Base-by-base conservation (phyloP, 2,113 vertebrate genomes). In the Pseudorhombus dupliciocellatus region DNA sequence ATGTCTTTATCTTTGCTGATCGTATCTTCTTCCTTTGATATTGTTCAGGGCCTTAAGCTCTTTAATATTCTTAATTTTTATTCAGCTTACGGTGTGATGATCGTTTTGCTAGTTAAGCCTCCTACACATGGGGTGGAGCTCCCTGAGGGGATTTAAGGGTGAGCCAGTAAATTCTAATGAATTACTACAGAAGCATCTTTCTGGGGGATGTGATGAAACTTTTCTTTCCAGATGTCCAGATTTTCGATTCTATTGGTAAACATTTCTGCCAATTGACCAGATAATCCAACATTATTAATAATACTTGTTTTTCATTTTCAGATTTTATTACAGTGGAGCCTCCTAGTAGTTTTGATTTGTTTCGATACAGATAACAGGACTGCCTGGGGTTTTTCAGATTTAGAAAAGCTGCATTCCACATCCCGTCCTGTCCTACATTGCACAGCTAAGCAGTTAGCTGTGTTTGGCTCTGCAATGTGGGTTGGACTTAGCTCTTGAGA, bases 41-140 rank as follows among this genome's bases (percentile, higher is more conserved):
- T 54, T 54, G 54, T 52, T 64, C 56, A 74, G 37, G 65, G 67
- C 26, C 31, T 63, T 12, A 10, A 62, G 62, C 24, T 61, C 71
- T 78, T 57, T 54, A 60, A 62, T 62, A 63, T n/a, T 81, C 54
- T 62, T 65, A 2, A 25, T 80, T 83, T 69, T n/a, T 28, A 75
- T 86, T 81, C 78, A 73, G 87, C 85, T 82, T 64, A 86, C 66
- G 25, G 26, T 58, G 65, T 7, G 0, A 25, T 63, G 24, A 78
- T 82, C 54, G 10, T 66, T 79, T 77, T 65, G 60, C 65, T 61
- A 44, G 66, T 71, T 85, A 71, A 80, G 55, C 73, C 73, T 81
- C 83, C 75, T 73, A 54, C 83, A 82, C 78, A 76, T 3, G 82
- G 59, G 85, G 74, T 67, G 77, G 73, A 66, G 61, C 42, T 78